A percentile compares a stretch with the other conserved stretches of the same genome.
These are phyloP conservation scores for Chaunax sp. DNA, from an alignment of 2,797 vertebrate genomes.

Conservation along the genomic window DNA sequence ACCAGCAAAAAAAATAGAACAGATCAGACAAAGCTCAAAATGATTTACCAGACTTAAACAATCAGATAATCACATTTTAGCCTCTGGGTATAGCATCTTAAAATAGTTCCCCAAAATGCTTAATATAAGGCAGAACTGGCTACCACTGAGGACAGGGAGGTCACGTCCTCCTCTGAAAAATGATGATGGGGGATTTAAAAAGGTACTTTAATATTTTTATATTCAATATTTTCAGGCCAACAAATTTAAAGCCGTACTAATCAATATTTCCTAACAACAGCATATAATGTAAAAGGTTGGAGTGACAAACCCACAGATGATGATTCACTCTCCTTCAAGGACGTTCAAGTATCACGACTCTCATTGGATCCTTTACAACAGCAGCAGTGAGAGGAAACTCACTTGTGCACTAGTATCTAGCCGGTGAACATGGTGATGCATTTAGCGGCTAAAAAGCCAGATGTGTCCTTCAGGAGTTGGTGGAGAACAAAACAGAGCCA, in stretches of 20 bases:
- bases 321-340: too few relatives aligned
- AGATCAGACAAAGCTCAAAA: background rate
- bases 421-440: too few relatives aligned
- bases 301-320: too few relatives aligned
- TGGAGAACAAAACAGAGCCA: background rate
- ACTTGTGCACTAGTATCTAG: background rate
- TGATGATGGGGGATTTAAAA: too few relatives aligned
- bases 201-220: too few relatives aligned
- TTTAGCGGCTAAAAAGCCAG: too few relatives aligned
- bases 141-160: background rate
- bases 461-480: background rate
- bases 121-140: background rate
- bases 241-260: background rate
- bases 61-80: constrained; percentile 19
- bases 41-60: background rate
- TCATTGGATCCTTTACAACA: too few relatives aligned
- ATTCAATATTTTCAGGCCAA: background rate
- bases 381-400: too few relatives aligned
- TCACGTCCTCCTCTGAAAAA: too few relatives aligned
- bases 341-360: too few relatives aligned
- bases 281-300: too few relatives aligned
- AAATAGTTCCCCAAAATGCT: constrained; percentile 5
- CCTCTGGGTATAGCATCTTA: background rate
- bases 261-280: background rate
- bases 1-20: constrained; percentile 12